Evolutionary conservation across 1,140 invertebrate species (phyloP).

Genomic region (Lepidurus apus): DNA sequence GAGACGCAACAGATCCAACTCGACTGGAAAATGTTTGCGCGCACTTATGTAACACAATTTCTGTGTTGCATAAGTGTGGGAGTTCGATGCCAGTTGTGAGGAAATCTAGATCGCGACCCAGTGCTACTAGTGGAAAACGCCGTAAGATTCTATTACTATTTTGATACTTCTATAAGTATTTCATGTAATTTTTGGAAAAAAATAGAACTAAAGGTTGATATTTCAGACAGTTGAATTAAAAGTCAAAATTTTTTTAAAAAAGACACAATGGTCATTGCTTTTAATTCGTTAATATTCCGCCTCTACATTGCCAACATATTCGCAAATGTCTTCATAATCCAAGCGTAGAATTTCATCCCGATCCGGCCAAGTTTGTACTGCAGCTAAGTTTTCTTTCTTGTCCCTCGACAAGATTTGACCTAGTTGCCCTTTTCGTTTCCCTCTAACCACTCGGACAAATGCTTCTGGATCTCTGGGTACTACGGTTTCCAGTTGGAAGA

Average conservation of each 20-base stretch:
- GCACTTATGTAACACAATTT: too few species aligned
- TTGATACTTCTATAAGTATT: too few species aligned
- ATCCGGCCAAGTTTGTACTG: conserved; percentile 35
- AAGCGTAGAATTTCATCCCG: conserved; percentile 33
- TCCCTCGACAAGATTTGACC: conserved; percentile 31
- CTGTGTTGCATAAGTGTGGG: too few species aligned
- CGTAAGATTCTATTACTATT: too few species aligned
- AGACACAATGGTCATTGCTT: background rate
- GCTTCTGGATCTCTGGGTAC: conserved; percentile 43
- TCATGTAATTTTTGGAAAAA: too few species aligned
- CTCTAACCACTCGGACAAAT: conserved; percentile 44
- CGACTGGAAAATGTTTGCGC: too few species aligned
- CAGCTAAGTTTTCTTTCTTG: conserved; percentile 31
- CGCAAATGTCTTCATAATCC: conserved; percentile 34
- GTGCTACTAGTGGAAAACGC: too few species aligned
- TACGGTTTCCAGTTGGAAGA: conserved; percentile 46
- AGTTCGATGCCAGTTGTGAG: too few species aligned
- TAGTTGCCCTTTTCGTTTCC: conserved; percentile 45
- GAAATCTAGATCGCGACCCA: too few species aligned
- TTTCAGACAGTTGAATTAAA: background rate
- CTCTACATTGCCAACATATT: conserved; percentile 34
- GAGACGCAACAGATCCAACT: too few species aligned
- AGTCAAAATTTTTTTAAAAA: background rate
- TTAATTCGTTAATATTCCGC: background rate
- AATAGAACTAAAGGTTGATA: too few species aligned